Percentiles rank a stretch among this genome's conserved stretches.
phyloP scores from a whole-genome alignment of 2,888 invertebrate genomes.

The Pheosia tremula region DNA sequence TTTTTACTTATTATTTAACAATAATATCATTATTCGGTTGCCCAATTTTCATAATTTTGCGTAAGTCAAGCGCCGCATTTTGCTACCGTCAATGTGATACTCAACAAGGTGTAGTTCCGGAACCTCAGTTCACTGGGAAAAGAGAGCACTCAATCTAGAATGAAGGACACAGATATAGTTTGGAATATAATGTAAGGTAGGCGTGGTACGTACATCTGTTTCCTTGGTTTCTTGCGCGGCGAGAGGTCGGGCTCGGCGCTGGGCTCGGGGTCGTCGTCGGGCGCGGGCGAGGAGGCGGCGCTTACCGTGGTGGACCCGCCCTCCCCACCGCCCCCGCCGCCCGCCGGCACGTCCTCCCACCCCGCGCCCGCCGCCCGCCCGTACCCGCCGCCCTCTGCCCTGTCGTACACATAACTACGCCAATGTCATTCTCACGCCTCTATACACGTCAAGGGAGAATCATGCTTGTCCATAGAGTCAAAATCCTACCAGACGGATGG shows the following conservation, averaged over 20 bases:
- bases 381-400: neutral
- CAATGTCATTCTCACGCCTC: neutral
- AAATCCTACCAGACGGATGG: no score
- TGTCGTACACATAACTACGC: neutral
- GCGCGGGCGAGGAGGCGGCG: slow-evolving; percentile 92
- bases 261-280: slow-evolving; percentile 78
- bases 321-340: slow-evolving; percentile 31
- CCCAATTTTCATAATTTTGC: no score
- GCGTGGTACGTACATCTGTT: slow-evolving; percentile 90
- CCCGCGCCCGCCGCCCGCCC: slow-evolving; percentile 13
- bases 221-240: slow-evolving; percentile 96
- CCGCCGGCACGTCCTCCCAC: slow-evolving; percentile 31
- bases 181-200: no score
- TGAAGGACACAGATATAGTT: no score
- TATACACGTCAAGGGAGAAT: neutral
- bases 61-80: no score
- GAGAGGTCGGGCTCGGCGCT: slow-evolving; percentile 63
- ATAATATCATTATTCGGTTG: no score
- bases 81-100: no score
- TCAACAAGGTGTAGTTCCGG: no score
- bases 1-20: no score
- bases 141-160: no score
- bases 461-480: no score
- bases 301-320: slow-evolving; percentile 91
- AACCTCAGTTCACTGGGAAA: no score